phyloP scores from a whole-genome alignment of 2,797 vertebrate species.

The Alosa sapidissima region DNA sequence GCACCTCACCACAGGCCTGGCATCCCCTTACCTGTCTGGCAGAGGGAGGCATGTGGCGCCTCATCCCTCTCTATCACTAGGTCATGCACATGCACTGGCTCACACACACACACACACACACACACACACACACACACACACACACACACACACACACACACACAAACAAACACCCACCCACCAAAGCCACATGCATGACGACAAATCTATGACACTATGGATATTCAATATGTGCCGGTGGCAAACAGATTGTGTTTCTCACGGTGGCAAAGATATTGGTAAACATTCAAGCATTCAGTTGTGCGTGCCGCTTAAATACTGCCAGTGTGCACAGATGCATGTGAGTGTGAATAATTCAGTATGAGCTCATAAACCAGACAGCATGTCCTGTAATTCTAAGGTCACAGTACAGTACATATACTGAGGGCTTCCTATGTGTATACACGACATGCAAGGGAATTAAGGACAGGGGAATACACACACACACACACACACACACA shows the following conservation, averaged over 20 bases:
- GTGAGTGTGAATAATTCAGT: not conserved
- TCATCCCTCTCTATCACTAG: not conserved
- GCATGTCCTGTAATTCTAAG: not conserved
- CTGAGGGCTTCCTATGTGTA: not conserved
- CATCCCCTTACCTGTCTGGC: not conserved
- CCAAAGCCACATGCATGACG: not conserved
- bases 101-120: not conserved
- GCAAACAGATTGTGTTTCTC: not conserved
- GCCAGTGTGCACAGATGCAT: not conserved
- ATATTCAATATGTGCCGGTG: conserved; percentile 2
- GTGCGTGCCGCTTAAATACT: not conserved
- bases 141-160: conserved; percentile 14
- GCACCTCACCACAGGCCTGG: not conserved
- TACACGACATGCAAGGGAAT: not conserved
- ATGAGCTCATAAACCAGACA: not conserved
- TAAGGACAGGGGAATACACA: not conserved
- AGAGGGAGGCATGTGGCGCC: not conserved
- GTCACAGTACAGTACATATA: not conserved
- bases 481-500: not conserved
- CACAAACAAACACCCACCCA: not conserved
- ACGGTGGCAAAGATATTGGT: not conserved
- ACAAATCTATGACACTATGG: not conserved
- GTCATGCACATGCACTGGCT: not conserved
- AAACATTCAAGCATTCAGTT: not conserved
- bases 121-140: not conserved